Evolutionary conservation across 2,888 invertebrate genomes (phyloP), one percentile per base, ranked within the genome.

Genomic region (Lepidonotus clava): DNA sequence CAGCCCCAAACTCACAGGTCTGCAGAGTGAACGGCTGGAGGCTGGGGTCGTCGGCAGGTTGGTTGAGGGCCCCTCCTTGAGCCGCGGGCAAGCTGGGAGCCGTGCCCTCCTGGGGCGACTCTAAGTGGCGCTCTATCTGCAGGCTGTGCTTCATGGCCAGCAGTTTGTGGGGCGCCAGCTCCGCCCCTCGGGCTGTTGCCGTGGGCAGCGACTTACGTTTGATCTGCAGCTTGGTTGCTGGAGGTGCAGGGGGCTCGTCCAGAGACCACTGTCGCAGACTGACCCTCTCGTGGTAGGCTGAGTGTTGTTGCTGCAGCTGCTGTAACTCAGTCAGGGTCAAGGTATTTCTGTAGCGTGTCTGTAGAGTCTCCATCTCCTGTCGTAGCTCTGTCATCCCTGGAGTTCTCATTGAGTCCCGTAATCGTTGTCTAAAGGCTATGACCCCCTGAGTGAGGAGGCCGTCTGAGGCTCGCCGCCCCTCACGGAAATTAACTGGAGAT

Each of bases 321-420:
- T 91, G 91, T n/a, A 89, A 46, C 85, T 93, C 93, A 83, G 91
- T 91, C 76, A 84, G 83, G 6, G 88, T 86, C 38, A 87, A 40
- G 0, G 88, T 85, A 28, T 77, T 61, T 0, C 71, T 40, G 80
- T 83, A 88, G 61, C 89, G 89, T n/a, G 80, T 87, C 51, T 87
- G 88, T 40, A 90, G 87, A 14, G 51, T 51, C 56, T 88, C 88
- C 94, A 97, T 97, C 91, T 96, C 96, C 93, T 97, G 96, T 93
- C 97, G 96, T 90, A 97, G 95, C 93, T 97, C 97, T 88, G 97
- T 94, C 90, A 97, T 96, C 28, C 97, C 97, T 94, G 97, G 97
- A 0, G 97, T 96, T 94, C 97, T 97, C 92, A 96, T 96, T 89
- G 96, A 96, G 93, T 97, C 97, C 90, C 96, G 96, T 85, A 97